Evolutionary conservation across 1,140 invertebrate species (phyloP), one percentile per base, ranked within the genome.

Genomic region (Melipona quadrifasciata): DNA sequence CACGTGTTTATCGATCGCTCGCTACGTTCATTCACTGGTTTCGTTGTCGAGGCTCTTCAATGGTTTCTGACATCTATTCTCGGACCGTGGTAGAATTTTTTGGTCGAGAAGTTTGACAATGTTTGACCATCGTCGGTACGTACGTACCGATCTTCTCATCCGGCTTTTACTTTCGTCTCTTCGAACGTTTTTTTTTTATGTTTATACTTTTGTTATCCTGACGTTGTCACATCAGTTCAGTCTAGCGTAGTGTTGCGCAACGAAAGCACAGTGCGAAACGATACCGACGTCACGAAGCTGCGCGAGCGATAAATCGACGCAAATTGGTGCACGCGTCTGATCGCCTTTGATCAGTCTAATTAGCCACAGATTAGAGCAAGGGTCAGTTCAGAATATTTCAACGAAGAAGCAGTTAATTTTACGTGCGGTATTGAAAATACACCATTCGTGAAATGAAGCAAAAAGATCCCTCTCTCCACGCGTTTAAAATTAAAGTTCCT

Each of bases 1-100:
- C 71, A 75, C 75, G 82, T 80, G 84, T 71, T 75, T 70, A 88
- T 79, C 88, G 88, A 89, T 89, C 88, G 81, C 34, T 68, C 19
- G 68, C 77, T 51, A 58, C 17, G 21, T 75, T 58, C 55, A 21
- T 58, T 75, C 55, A 17, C 8, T 5, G 27, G 47, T 53, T 72
- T 72, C 47, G 5, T 47, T 47, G 3, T n/a, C n/a, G 14, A n/a
- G 8, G 12, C 5, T 6, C n/a, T 27, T 27, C 24, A 51, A 53
- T 53, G 47, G 39, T 72, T 51, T 16, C 16, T 3, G 39, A 2
- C 4, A 2, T 39, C 1, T 47, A 14, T 70, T 70, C 21, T 14
- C 1, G 21, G 6, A 24, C 19, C 14, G 31, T 0, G 14, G 27
- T n/a, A 16, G 24, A 27, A 64, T 8, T 67, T 67, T 31, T 17